A percentile compares a stretch with the other conserved stretches of the same genome.
These are phyloP conservation scores for Aythya baeri DNA, from an alignment of 2,113 vertebrate genomes.

Conservation along the genomic window DNA sequence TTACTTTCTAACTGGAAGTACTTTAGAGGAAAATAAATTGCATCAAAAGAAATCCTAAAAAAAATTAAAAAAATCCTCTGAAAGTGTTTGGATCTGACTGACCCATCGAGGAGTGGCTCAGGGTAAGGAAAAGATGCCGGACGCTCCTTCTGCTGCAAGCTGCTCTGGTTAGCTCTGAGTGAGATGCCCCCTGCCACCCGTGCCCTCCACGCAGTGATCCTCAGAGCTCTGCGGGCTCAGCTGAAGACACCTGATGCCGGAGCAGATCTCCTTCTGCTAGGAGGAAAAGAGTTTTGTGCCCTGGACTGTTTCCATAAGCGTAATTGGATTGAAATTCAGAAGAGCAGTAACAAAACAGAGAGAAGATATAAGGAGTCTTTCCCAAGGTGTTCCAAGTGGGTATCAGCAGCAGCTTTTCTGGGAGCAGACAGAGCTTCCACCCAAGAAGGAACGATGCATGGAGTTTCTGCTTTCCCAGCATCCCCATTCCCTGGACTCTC, in stretches of 20 bases:
- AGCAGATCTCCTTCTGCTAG: background rate
- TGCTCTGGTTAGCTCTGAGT: constrained; percentile 38
- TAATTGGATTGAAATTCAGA: background rate
- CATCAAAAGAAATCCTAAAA: background rate
- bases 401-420: background rate
- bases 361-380: background rate
- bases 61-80: background rate
- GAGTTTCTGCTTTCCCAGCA: background rate
- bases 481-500: background rate
- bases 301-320: background rate
- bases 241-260: background rate
- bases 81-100: constrained; percentile 44
- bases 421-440: background rate
- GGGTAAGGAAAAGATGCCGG: constrained; percentile 28
- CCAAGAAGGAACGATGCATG: background rate
- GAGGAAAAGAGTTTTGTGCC: background rate
- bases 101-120: constrained; percentile 21
- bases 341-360: background rate
- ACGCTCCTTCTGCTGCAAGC: constrained; percentile 21
- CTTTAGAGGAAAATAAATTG: background rate
- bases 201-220: background rate
- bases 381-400: background rate
- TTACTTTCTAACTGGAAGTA: background rate
- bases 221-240: background rate
- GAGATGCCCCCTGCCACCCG: background rate